Percentiles rank a stretch among this genome's conserved stretches.
These are phyloP conservation scores for Hydraecia micacea DNA, from an alignment of 2,888 invertebrate species.

Conservation along the genomic window DNA sequence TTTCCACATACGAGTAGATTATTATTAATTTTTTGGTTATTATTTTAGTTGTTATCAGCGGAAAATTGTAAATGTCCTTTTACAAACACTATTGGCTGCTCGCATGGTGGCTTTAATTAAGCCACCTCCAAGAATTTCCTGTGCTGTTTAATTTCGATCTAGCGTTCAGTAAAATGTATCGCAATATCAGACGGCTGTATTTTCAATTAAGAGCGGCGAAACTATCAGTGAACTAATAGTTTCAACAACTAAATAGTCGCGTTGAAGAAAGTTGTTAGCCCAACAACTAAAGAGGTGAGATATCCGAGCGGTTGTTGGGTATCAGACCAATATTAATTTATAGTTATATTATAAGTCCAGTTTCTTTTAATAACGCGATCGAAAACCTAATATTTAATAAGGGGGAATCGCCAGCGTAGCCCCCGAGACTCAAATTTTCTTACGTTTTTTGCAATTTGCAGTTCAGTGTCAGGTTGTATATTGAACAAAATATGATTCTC, in stretches of 20 bases:
- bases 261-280: no score
- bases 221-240: neutral
- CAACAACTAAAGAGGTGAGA: no score
- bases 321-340: no score
- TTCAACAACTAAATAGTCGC: neutral
- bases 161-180: neutral
- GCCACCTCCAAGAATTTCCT: neutral
- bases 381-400: no score
- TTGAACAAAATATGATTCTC: neutral
- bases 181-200: neutral
- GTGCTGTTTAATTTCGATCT: neutral
- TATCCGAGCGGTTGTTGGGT: no score
- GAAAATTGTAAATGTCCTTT: neutral
- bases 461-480: neutral
- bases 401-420: neutral
- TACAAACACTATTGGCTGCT: neutral
- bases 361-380: no score
- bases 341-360: no score
- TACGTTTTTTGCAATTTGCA: no score
- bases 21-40: neutral
- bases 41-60: neutral
- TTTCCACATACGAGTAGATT: neutral
- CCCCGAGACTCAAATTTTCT: neutral
- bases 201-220: constrained; percentile 3
- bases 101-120: neutral